phyloP scores from a whole-genome alignment of 2,113 vertebrate genomes.

The Donacobius atricapilla region DNA sequence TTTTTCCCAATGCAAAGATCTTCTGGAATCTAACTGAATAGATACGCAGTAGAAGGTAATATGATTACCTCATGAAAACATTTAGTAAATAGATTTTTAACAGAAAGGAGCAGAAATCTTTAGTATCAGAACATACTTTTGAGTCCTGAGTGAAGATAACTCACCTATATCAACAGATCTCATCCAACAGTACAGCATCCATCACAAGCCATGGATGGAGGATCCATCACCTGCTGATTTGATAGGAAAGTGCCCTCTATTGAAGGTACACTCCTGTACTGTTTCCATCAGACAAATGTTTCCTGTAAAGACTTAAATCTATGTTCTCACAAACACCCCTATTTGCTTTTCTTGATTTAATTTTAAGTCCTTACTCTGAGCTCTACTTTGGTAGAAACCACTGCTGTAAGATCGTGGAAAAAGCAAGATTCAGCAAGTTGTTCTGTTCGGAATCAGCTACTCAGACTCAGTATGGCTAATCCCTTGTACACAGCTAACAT shows the following conservation, averaged over 20 bases:
- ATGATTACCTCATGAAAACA: background rate
- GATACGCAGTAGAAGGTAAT: background rate
- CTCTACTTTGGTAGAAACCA: background rate
- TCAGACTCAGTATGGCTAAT: background rate
- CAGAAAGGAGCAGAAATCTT: background rate
- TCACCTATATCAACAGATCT: background rate
- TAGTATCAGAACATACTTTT: background rate
- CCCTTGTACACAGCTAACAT: background rate
- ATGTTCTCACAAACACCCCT: background rate
- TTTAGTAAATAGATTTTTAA: background rate
- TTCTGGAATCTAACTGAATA: background rate
- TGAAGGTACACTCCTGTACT: background rate
- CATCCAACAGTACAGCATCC: accelerated
- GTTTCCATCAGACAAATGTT: background rate
- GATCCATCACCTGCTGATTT: background rate
- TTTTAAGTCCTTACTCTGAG: background rate
- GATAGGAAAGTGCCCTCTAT: background rate
- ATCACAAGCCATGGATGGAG: background rate
- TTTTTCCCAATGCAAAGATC: background rate
- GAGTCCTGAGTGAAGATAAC: background rate
- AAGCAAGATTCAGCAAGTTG: background rate
- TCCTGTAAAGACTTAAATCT: background rate
- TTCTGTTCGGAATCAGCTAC: background rate
- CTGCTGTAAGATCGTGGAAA: background rate
- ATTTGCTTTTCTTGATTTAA: background rate